A percentile compares a stretch with the other conserved stretches of the same genome.
phyloP scores from a whole-genome alignment of 2,797 vertebrate species.

The Megalops cyprinoides region DNA sequence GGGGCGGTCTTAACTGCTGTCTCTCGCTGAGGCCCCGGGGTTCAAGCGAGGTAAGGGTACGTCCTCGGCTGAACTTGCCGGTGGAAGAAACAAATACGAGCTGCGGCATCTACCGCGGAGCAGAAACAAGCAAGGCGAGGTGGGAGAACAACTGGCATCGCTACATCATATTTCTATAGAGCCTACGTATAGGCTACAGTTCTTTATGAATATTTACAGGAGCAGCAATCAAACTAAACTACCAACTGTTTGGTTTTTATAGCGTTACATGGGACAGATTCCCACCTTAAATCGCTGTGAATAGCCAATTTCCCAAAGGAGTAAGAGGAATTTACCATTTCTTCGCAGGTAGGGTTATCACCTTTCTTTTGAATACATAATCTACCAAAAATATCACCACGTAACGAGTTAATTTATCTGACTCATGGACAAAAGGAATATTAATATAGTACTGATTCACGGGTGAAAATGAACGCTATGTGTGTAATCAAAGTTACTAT shows the following conservation, averaged over 20 bases:
- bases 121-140: constrained; percentile 54
- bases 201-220: background rate
- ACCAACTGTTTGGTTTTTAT: background rate
- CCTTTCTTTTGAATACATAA: background rate
- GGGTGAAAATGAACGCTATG: no score
- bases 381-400: background rate
- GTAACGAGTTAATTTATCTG: no score
- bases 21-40: constrained; percentile 52
- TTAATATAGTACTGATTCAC: no score
- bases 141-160: constrained; percentile 30
- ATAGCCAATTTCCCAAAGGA: background rate
- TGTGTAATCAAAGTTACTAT: background rate
- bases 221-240: background rate
- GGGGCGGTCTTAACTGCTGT: constrained; percentile 33
- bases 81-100: constrained; percentile 73
- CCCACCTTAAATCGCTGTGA: background rate
- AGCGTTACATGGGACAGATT: background rate
- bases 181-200: background rate
- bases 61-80: constrained; percentile 74
- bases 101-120: constrained; percentile 65
- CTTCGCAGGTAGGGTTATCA: constrained; percentile 24
- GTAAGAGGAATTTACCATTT: background rate
- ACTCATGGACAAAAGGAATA: no score
- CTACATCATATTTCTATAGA: background rate
- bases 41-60: constrained; percentile 70